These are phyloP conservation scores for Ailurus styani DNA, from an alignment of 2,113 vertebrate genomes.

Conservation along the genomic window DNA sequence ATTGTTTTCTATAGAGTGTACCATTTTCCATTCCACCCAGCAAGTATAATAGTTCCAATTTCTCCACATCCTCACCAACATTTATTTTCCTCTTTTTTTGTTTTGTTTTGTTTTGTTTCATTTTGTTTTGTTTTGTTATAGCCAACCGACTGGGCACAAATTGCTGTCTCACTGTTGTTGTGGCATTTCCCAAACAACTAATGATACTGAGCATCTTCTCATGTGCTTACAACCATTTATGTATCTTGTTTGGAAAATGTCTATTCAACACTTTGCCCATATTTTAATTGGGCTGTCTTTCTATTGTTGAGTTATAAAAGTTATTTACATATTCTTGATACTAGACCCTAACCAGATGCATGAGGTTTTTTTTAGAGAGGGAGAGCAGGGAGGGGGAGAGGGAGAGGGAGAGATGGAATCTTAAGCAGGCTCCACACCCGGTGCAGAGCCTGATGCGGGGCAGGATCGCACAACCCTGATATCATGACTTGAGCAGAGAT, in stretches of 20 bases:
- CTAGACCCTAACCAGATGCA: background rate
- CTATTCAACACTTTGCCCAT: background rate
- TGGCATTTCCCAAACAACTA: background rate
- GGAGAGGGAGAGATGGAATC: too few species aligned
- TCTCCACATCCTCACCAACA: background rate
- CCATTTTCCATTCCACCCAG: background rate
- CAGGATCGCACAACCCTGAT: background rate
- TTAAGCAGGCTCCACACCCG: background rate
- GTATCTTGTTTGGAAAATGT: background rate
- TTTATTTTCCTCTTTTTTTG: background rate
- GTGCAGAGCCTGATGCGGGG: background rate
- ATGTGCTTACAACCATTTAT: background rate
- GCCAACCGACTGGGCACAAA: background rate
- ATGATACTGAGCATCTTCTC: background rate
- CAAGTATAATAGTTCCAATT: background rate
- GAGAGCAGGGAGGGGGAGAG: background rate
- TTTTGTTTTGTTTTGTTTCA: background rate
- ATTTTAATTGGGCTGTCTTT: background rate
- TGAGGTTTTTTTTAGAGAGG: background rate
- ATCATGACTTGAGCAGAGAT: background rate
- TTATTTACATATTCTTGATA: background rate
- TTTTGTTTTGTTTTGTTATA: background rate
- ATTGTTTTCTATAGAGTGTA: background rate
- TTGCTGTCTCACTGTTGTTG: background rate
- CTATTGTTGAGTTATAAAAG: background rate